Evolutionary conservation across 2,888 invertebrate species (phyloP).

Genomic region (Bembecia ichneumoniformis): DNA sequence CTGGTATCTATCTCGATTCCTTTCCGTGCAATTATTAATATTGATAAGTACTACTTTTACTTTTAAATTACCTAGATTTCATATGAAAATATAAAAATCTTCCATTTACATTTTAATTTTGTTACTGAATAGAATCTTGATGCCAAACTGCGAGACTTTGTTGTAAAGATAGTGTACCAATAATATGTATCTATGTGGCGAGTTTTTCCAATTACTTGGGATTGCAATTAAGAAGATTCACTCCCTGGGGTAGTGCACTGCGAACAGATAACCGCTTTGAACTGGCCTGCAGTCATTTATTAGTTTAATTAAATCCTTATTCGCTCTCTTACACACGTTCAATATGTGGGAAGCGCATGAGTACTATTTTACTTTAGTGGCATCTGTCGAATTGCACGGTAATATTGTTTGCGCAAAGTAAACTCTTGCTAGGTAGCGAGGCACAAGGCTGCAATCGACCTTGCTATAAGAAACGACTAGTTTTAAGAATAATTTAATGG

Average conservation of each 20-base stretch:
- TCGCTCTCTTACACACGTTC: slow-evolving; percentile 6
- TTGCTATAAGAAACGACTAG: too few relatives aligned
- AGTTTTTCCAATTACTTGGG: slow-evolving; percentile 41
- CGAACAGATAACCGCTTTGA: slow-evolving; percentile 31
- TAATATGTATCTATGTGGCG: slow-evolving; percentile 22
- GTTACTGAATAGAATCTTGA: slow-evolving; percentile 24
- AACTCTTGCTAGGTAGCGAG: background rate
- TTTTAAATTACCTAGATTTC: too few relatives aligned
- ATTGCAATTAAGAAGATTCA: slow-evolving; percentile 44
- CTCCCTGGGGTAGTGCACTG: slow-evolving; percentile 23
- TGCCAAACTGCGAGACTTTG: slow-evolving; percentile 29
- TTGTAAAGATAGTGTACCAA: slow-evolving; percentile 14
- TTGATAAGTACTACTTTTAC: too few relatives aligned
- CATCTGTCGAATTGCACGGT: background rate
- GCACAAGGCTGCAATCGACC: too few relatives aligned
- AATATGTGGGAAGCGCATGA: background rate
- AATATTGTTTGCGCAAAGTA: background rate
- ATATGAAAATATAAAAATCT: too few relatives aligned
- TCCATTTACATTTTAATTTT: too few relatives aligned
- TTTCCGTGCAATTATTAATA: too few relatives aligned
- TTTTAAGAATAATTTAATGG: too few relatives aligned
- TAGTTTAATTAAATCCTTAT: slow-evolving; percentile 36
- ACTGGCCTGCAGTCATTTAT: slow-evolving; percentile 29
- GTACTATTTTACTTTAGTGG: background rate
- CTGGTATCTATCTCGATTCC: too few relatives aligned